Percentiles rank a stretch among this genome's conserved stretches.
These are phyloP conservation scores for Ectropis grisescens DNA, from an alignment of 1,140 invertebrate species.

Conservation along the genomic window DNA sequence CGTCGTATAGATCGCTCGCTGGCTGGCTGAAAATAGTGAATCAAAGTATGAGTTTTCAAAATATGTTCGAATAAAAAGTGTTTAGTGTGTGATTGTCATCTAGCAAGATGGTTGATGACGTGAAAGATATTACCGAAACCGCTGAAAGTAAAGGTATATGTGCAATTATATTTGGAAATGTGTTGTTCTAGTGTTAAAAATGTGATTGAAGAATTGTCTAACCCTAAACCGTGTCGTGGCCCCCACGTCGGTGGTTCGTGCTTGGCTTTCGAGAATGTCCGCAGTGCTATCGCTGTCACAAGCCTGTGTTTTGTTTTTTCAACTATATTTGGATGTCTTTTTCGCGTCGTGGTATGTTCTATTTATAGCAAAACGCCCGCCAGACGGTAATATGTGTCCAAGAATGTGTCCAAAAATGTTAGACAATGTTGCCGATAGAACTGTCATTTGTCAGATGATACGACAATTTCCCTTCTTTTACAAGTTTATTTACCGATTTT, in stretches of 20 bases:
- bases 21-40: constrained; percentile 65
- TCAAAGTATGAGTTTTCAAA: constrained; percentile 66
- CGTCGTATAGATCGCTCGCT: constrained; percentile 63
- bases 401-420: constrained; percentile 41
- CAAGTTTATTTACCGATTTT: constrained; percentile 32
- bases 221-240: constrained; percentile 64
- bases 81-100: constrained; percentile 64
- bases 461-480: constrained; percentile 23
- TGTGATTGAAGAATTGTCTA: constrained; percentile 59
- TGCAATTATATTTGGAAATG: constrained; percentile 58
- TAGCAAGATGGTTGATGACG: constrained; percentile 67
- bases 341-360: constrained; percentile 64
- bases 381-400: constrained; percentile 38
- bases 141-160: constrained; percentile 66
- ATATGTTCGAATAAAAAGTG: constrained; percentile 69
- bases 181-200: constrained; percentile 60
- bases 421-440: constrained; percentile 15
- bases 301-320: constrained; percentile 59
- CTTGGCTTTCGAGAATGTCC: constrained; percentile 59
- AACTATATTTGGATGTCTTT: constrained; percentile 57
- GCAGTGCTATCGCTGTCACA: constrained; percentile 46
- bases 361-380: constrained; percentile 53
- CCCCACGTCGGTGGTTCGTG: constrained; percentile 60
- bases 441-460: constrained; percentile 29
- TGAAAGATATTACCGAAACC: constrained; percentile 65